Evolutionary conservation across 2,113 vertebrate species (phyloP).

Genomic region (Dryoscopus gambensis): DNA sequence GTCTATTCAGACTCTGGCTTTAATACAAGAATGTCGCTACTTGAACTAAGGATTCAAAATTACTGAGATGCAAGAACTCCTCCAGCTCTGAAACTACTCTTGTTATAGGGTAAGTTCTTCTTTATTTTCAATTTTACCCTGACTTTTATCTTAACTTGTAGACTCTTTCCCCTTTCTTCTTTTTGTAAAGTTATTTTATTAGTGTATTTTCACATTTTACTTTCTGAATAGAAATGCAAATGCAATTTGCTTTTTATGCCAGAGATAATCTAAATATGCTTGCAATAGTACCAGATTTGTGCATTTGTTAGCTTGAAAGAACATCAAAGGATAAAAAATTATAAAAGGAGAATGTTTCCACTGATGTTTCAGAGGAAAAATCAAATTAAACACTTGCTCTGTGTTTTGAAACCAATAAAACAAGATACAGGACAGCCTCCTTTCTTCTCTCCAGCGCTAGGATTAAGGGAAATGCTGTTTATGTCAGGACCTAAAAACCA

Average conservation of each 20-base stretch:
- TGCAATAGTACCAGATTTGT: constrained; percentile 20
- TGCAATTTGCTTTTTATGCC: background rate
- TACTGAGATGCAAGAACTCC: constrained; percentile 37
- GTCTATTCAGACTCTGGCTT: constrained; percentile 28
- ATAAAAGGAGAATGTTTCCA: background rate
- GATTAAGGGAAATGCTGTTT: constrained; percentile 60
- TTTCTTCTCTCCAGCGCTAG: constrained; percentile 14
- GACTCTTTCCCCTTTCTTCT: background rate
- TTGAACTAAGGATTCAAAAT: constrained; percentile 58
- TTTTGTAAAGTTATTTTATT: background rate
- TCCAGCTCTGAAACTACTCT: constrained; percentile 50
- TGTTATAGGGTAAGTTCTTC: constrained; percentile 71
- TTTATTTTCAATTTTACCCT: constrained; percentile 9
- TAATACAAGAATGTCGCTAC: constrained; percentile 59
- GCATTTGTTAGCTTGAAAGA: constrained; percentile 45
- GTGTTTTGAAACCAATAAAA: constrained; percentile 45
- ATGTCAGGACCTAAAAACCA: constrained; percentile 60
- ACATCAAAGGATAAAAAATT: constrained; percentile 46
- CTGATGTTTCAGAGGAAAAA: constrained; percentile 24
- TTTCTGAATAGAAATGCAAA: constrained; percentile 39
- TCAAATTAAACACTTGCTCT: constrained; percentile 25
- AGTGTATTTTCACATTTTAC: constrained; percentile 14
- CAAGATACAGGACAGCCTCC: constrained; percentile 2
- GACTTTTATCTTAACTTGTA: background rate
- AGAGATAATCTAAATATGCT: constrained; percentile 5